A percentile compares a stretch with the other conserved stretches of the same genome.
Evolutionary conservation across 2,113 vertebrate genomes (phyloP).

Genomic region (Donacobius atricapilla): DNA sequence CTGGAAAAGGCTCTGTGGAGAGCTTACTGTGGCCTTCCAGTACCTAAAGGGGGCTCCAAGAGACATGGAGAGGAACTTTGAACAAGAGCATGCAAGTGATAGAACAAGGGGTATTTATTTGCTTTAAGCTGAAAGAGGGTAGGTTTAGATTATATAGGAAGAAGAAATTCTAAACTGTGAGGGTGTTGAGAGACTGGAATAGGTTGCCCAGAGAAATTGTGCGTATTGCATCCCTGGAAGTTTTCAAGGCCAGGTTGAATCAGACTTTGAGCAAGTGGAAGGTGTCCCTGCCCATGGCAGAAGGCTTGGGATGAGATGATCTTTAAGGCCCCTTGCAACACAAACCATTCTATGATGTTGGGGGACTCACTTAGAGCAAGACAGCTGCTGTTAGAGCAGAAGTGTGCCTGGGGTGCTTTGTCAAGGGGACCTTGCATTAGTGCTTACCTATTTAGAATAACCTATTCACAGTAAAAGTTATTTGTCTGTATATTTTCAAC

Average conservation of each 20-base stretch:
- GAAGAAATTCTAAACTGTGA: background rate
- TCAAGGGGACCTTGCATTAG: background rate
- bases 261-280: background rate
- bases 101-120: background rate
- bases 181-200: background rate
- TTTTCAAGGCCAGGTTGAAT: background rate
- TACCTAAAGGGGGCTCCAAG: background rate
- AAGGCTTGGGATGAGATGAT: background rate
- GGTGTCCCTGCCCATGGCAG: background rate
- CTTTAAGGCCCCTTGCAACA: background rate
- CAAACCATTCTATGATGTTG: background rate
- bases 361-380: rapidly evolving
- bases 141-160: background rate
- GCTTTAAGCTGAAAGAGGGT: background rate
- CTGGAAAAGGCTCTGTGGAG: background rate
- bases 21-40: background rate
- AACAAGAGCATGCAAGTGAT: background rate
- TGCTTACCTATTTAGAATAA: background rate
- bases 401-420: background rate
- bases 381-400: background rate
- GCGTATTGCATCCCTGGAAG: background rate
- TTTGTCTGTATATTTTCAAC: background rate
- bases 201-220: background rate
- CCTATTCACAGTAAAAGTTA: background rate
- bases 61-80: background rate